A percentile compares a stretch with the other conserved stretches of the same genome.
Conservation (phyloP, 2,888 invertebrate species). For the Leptogaster cylindrica region DNA sequence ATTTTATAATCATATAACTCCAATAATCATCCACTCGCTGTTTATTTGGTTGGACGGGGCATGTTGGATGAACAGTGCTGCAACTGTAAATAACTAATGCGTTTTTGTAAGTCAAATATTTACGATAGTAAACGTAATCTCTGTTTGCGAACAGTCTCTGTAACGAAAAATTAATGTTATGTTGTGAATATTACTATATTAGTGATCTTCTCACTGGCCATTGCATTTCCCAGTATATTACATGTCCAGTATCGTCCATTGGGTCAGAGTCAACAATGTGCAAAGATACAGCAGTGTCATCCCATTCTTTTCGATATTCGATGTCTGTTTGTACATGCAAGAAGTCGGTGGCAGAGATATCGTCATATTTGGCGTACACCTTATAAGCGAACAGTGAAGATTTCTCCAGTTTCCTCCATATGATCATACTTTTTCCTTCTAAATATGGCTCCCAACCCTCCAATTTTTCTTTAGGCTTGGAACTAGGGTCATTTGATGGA, state of each 20-base stretch:
- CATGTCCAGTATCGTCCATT: slow-evolving; percentile 68
- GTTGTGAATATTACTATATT: neutral
- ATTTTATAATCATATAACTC: slow-evolving; percentile 86
- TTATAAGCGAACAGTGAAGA: slow-evolving; percentile 81
- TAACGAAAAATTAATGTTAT: slow-evolving; percentile 54
- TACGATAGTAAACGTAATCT: slow-evolving; percentile 83
- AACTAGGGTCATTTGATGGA: slow-evolving; percentile 32
- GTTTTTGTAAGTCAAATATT: slow-evolving; percentile 68
- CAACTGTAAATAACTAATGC: slow-evolving; percentile 72
- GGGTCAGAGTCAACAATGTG: slow-evolving; percentile 74
- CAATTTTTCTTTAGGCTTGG: neutral
- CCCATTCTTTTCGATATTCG: slow-evolving; percentile 80
- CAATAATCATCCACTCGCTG: slow-evolving; percentile 81
- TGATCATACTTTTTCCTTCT: slow-evolving; percentile 77
- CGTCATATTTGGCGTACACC: slow-evolving; percentile 83
- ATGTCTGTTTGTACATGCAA: slow-evolving; percentile 82
- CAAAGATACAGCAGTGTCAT: slow-evolving; percentile 75
- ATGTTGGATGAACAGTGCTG: slow-evolving; percentile 73
- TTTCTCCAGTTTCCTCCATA: slow-evolving; percentile 78
- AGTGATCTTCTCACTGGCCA: slow-evolving; percentile 74
- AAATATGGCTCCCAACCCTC: slow-evolving; percentile 78
- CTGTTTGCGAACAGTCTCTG: slow-evolving; percentile 83
- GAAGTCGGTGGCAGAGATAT: slow-evolving; percentile 80
- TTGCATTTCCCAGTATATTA: slow-evolving; percentile 87
- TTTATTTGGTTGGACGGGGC: slow-evolving; percentile 71